phyloP scores from a whole-genome alignment of 2,797 vertebrate genomes.

The Hypotaenidia okinawae region DNA sequence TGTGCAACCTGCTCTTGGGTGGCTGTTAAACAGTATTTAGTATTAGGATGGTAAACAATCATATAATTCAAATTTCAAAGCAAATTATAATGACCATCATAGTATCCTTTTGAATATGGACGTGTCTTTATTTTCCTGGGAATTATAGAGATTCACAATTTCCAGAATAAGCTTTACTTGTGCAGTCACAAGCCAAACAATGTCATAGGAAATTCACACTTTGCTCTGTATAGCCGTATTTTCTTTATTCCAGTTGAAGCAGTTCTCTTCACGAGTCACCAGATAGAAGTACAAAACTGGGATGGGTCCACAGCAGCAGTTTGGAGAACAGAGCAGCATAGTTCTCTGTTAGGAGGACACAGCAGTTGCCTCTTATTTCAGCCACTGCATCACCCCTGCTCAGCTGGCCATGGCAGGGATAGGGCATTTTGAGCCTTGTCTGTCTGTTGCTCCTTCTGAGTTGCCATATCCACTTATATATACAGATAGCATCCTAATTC shows the following conservation, averaged over 20 bases:
- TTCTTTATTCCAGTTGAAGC: background rate
- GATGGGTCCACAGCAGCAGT: background rate
- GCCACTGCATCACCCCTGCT: background rate
- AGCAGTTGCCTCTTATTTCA: background rate
- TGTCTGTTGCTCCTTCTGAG: background rate
- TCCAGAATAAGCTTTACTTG: background rate
- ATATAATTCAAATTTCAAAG: background rate
- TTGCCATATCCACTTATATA: background rate
- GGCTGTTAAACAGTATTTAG: background rate
- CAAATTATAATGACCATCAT: background rate
- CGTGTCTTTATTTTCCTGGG: rapidly evolving
- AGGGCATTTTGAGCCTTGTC: background rate
- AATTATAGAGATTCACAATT: background rate
- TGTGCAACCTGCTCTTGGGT: background rate
- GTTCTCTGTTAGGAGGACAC: background rate
- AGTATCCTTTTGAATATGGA: rapidly evolving
- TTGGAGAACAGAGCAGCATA: background rate
- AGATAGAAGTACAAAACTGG: background rate
- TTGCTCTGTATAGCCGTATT: background rate
- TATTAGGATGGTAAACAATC: background rate
- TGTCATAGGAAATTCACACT: background rate
- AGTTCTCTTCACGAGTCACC: background rate
- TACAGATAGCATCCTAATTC: background rate
- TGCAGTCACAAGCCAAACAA: background rate
- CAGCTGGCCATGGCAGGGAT: background rate